Evolutionary conservation across 2,888 invertebrate species (phyloP).

Genomic region (Gandaritis pyraliata): DNA sequence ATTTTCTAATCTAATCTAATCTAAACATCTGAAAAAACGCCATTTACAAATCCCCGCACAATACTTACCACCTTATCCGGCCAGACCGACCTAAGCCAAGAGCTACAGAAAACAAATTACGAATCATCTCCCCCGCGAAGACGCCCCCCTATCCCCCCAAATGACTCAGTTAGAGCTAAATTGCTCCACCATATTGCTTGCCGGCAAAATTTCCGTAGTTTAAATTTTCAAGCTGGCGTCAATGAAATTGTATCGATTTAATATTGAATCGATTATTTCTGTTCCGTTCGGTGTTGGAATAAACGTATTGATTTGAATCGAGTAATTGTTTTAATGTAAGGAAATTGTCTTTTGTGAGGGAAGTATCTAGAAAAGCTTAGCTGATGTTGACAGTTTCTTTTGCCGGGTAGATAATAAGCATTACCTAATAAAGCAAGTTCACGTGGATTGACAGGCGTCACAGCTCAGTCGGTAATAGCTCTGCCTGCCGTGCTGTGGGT

Average conservation of each 20-base stretch:
- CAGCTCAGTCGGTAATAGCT: no score
- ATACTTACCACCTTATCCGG: slow-evolving; percentile 39
- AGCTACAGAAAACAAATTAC: slow-evolving; percentile 83
- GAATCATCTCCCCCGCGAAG: slow-evolving; percentile 78
- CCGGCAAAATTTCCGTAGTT: slow-evolving; percentile 79
- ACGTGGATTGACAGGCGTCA: no score
- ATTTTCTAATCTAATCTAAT: no score
- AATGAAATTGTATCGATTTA: slow-evolving; percentile 71
- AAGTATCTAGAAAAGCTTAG: no score
- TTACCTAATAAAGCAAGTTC: no score
- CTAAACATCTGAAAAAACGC: neutral
- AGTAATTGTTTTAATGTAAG: neutral
- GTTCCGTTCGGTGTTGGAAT: slow-evolving; percentile 23
- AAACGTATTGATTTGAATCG: slow-evolving; percentile 1
- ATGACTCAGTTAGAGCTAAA: slow-evolving; percentile 82
- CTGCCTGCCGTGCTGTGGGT: no score
- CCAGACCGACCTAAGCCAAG: slow-evolving; percentile 51
- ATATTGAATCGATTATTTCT: slow-evolving; percentile 46
- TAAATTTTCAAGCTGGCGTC: slow-evolving; percentile 69
- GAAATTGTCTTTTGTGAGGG: no score
- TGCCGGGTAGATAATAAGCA: no score
- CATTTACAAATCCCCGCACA: slow-evolving; percentile 14
- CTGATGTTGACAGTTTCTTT: no score
- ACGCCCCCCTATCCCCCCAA: slow-evolving; percentile 59
- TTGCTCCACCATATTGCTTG: slow-evolving; percentile 73